Conservation (phyloP, 2,113 vertebrate genomes). For the Ancistrus triradiatus region DNA sequence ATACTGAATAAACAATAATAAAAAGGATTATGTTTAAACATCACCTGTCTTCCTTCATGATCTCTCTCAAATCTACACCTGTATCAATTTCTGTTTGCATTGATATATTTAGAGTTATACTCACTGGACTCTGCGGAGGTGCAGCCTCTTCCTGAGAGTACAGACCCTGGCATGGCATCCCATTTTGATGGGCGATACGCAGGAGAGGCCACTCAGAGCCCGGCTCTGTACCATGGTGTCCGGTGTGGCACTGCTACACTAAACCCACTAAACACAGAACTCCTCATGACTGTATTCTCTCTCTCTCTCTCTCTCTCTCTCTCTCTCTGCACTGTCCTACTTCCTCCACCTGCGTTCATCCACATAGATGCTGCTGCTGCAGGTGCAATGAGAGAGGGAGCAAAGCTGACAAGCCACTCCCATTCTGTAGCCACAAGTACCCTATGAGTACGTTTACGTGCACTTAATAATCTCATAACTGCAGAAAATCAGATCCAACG, state of each 20-base stretch:
- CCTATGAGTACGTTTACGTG: too few relatives aligned
- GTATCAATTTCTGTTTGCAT: too few relatives aligned
- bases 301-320: conserved; percentile 6
- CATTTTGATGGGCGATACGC: conserved; percentile 45
- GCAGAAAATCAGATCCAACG: too few relatives aligned
- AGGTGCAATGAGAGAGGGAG: conserved; percentile 2
- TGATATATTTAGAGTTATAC: too few relatives aligned
- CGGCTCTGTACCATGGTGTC: conserved; percentile 53
- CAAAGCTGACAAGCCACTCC: too few relatives aligned
- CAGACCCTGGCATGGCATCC: conserved; percentile 51
- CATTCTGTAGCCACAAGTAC: too few relatives aligned
- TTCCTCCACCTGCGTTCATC: conserved; percentile 19
- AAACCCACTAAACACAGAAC: neutral
- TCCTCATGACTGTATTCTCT: conserved; percentile 16
- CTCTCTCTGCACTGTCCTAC: conserved; percentile 4
- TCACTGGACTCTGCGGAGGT: conserved; percentile 54
- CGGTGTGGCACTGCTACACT: neutral
- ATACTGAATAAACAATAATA: too few relatives aligned
- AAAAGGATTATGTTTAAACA: too few relatives aligned
- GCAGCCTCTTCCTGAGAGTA: conserved; percentile 51
- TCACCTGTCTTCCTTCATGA: too few relatives aligned
- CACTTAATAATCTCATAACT: too few relatives aligned
- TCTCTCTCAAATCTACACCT: too few relatives aligned
- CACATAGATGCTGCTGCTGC: conserved; percentile 10
- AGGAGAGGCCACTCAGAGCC: conserved; percentile 24